Evolutionary conservation across 2,113 vertebrate species (phyloP), one percentile per base, ranked within the genome.

Genomic region (Henicopernis longicauda): DNA sequence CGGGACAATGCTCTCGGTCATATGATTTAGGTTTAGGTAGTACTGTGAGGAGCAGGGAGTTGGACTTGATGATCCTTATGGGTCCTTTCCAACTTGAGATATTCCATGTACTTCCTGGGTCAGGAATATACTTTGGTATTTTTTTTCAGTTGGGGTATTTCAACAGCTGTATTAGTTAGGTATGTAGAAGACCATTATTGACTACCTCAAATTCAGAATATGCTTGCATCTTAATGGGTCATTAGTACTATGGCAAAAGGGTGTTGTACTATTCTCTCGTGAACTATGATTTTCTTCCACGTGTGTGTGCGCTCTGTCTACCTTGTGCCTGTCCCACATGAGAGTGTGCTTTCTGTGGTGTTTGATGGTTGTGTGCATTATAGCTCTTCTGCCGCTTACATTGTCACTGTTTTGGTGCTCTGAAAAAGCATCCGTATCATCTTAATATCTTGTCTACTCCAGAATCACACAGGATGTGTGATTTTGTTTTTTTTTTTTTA

Each of bases 1-100:
- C 27, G 13, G 22, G 32, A 12, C 0, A 0, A 22, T 29, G 45
- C 13, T 42, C 31, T 36, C 34, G 27, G 26, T 49, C 13, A 17
- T 3, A 20, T 34, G 52, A 32, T 72, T 66, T 72, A 49, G 52
- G 13, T 59, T n/a, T 27, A 27, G 77, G 20, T 21, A 27, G 21
- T 42, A 15, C 45, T 61, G 26, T 9, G 9, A 61, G 40, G 34
- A 71, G 44, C 44, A 15, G 29, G 57, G 65, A 65, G 17, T 10
- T 78, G 85, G 65, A 22, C 36, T 77, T 0, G 0, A 23, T 58
- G 70, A 22, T 77, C 71, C 34, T 19, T 34, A 40, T 4, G 29
- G 27, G 20, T 52, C 42, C 45, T 61, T 81, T 54, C n/a, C 34
- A 65, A 5, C 7, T 32, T 27, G 38, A 59, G 57, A 26, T n/a